Base-by-base conservation (phyloP, 1,140 invertebrate genomes). In the Drosophila sturtevanti region DNA sequence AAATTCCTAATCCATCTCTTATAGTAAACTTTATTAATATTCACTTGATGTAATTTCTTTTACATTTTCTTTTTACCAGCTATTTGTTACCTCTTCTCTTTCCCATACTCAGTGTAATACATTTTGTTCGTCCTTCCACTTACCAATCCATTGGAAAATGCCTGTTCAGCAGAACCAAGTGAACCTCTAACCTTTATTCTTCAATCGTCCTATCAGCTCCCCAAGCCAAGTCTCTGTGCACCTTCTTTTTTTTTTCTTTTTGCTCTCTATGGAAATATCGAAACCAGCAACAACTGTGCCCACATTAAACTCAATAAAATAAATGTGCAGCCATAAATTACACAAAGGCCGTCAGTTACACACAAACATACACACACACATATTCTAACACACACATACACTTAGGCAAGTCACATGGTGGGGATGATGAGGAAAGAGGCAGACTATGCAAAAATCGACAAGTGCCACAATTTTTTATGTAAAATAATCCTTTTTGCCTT, bases 221-320 rank as follows among this genome's bases (percentile, higher is more conserved):
- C 21, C 7, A 54, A 67, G 68, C 68, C 27, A 31, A 31, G 27
- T 6, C 27, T 31, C 63, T 67, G 74, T 78, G 22, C 67, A 79
- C 75, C 79, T 82, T 72, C 66, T 18, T 18, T 72, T 68, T 18
- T 18, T 48, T 21, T 21, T 10, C 0, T 12, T 9, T 66, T 18
- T 7, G 16, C 12, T 18, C 16, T 2, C 14, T 6, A 37, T 35
- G 9, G 31, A 70, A 54, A 55, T 48, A 24, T 10, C 48, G 34
- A 35, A 35, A 63, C 63, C 55, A 59, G 64, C 58, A 72, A 75
- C 63, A 84, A 84, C 80, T 82, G 80, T 68, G 80, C 72, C 75
- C 81, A 76, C 80, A 84, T 85, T 85, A 85, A 85, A 85, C 81
- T 84, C 77, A 85, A 85, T 85, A 85, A 85, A 85, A 85, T 81